Evolutionary conservation across 2,888 invertebrate species (phyloP), one percentile per base, ranked within the genome.

Genomic region (Eugnorisma glareosa): DNA sequence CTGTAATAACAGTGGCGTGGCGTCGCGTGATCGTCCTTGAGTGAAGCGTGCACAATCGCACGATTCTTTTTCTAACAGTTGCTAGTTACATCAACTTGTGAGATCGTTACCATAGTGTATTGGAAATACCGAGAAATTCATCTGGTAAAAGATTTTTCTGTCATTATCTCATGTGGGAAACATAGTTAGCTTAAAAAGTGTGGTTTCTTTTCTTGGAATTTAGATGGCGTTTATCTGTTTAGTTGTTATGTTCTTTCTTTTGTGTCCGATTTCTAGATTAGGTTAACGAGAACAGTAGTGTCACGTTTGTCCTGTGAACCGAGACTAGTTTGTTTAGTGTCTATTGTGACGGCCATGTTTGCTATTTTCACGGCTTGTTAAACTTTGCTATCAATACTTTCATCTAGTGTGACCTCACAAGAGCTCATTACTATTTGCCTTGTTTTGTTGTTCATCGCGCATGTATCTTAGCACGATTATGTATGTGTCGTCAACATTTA

Each of bases 11-110:
- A 89, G 88, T 76, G 88, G 76, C 77, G 83, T 77, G 78, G 79
- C 85, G 88, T 93, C 90, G 93, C 94, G 93, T 94, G 94, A 91
- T 91, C 92, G 94, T 94, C 95, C 95, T 95, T 94, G 94, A 86
- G 82, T 67, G 82, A 89, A 89, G 92, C 95, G 94, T 94, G 95
- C 92, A 87, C 89, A 79, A 89, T 88, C 87, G 93, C 95, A 94
- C 94, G 94, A 93, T 90, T 94, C 87, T 93, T 94, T 88, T 86
- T 88, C 88, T 86, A 85, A 77, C 77, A 82, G 82, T 83, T 77
- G 63, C 81, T 83, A 83, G 88, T 92, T 91, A 90, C 91, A 90
- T 91, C 92, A 92, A 87, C 86, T 81, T 80, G 85, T 88, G 86
- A 88, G 89, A 90, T 86, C 77, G 84, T 85, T 89, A 82, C 86